Conservation (phyloP, 2,888 invertebrate genomes). For the Andrena camellia region DNA sequence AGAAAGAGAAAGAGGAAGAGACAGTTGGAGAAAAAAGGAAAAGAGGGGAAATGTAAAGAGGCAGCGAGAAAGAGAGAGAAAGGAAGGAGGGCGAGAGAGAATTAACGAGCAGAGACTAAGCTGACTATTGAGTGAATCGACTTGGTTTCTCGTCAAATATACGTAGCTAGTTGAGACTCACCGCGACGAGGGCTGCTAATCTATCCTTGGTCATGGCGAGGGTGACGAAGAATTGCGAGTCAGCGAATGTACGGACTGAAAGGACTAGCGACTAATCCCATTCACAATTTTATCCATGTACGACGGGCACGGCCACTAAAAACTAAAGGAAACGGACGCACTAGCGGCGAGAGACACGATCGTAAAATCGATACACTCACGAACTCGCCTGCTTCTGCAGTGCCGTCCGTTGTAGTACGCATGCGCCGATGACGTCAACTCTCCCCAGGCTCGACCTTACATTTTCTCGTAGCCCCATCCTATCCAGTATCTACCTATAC, state of each 20-base stretch:
- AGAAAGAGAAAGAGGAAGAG: constrained; percentile 23
- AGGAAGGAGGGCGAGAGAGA: constrained; percentile 7
- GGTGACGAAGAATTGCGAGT: constrained; percentile 76
- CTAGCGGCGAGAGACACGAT: constrained; percentile 86
- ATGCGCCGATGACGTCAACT: constrained; percentile 85
- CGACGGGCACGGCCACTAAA: constrained; percentile 89
- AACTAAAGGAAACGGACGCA: constrained; percentile 85
- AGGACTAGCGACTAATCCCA: constrained; percentile 87
- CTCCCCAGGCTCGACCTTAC: constrained; percentile 52
- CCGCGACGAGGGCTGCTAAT: constrained; percentile 98
- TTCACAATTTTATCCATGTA: constrained; percentile 92
- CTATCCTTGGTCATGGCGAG: constrained; percentile 96
- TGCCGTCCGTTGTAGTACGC: constrained; percentile 86
- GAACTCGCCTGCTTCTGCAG: constrained; percentile 88
- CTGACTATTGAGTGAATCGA: constrained; percentile 13
- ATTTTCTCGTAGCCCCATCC: constrained; percentile 25
- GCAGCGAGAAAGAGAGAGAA: background rate
- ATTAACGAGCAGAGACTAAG: constrained; percentile 9
- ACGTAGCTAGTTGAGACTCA: constrained; percentile 86
- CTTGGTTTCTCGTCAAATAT: constrained; percentile 30
- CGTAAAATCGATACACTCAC: constrained; percentile 93
- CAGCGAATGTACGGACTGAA: constrained; percentile 80
- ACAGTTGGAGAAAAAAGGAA: background rate
- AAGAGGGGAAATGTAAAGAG: constrained; percentile 11
- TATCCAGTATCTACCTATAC: background rate